These are phyloP conservation scores for Ochropacha duplaris DNA, from an alignment of 2,888 invertebrate genomes.

Conservation along the genomic window DNA sequence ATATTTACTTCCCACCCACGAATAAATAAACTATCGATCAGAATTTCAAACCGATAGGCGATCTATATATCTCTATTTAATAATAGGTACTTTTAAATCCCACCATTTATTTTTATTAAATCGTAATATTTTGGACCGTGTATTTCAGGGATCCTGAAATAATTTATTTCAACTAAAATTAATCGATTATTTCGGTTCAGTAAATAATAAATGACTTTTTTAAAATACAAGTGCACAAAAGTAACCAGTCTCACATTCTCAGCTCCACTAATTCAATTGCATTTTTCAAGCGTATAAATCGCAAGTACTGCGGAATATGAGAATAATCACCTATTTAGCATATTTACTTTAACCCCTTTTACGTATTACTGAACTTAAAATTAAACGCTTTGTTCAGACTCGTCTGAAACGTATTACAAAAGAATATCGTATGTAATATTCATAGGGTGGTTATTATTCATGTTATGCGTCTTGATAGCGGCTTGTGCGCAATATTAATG, in stretches of 20 bases:
- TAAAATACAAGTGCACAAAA: not conserved
- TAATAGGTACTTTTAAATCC: too few species aligned
- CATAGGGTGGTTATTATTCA: conserved; percentile 44
- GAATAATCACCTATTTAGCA: conserved; percentile 45
- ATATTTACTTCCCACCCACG: too few species aligned
- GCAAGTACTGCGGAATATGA: conserved; percentile 14
- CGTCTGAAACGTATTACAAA: conserved; percentile 30
- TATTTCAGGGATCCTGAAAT: too few species aligned
- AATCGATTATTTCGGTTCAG: too few species aligned
- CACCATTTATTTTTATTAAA: too few species aligned
- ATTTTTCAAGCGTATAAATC: conserved; percentile 1
- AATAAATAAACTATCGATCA: too few species aligned
- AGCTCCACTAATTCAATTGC: not conserved
- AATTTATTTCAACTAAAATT: too few species aligned
- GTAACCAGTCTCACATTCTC: not conserved
- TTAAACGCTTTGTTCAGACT: conserved; percentile 11
- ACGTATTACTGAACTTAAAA: conserved; percentile 32
- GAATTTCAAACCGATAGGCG: too few species aligned
- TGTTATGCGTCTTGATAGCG: conserved; percentile 27
- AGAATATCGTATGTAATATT: conserved; percentile 49
- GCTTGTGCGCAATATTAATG: conserved; percentile 3
- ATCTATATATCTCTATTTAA: too few species aligned
- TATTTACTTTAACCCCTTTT: conserved; percentile 35
- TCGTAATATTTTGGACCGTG: not conserved
- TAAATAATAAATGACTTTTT: too few species aligned